phyloP scores from a whole-genome alignment of 2,113 vertebrate genomes.

The Eubucco bourcierii region DNA sequence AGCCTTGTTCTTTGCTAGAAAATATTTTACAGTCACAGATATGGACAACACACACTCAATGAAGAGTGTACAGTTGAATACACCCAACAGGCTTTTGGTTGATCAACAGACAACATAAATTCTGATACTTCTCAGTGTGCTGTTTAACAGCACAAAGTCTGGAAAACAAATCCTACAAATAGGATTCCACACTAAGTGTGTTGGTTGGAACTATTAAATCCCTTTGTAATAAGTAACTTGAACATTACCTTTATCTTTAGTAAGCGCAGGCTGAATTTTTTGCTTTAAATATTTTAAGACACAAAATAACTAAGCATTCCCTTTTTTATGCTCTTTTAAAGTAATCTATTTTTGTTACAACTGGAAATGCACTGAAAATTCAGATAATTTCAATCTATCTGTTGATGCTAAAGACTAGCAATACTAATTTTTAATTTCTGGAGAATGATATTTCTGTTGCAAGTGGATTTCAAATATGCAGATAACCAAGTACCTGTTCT shows the following conservation, averaged over 20 bases:
- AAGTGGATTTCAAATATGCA: not conserved
- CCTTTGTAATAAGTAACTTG: not conserved
- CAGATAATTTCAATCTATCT: not conserved
- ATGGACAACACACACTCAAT: not conserved
- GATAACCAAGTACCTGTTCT: not conserved
- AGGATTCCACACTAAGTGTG: not conserved
- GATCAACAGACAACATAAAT: not conserved
- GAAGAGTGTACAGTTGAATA: not conserved
- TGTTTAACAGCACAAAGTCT: no score
- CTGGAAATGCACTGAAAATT: conserved; percentile 14
- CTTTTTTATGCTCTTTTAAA: not conserved
- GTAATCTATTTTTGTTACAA: not conserved
- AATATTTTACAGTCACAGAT: not conserved
- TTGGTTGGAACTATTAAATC: not conserved
- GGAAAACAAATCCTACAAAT: not conserved
- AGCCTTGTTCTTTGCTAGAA: not conserved
- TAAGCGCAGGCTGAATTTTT: not conserved
- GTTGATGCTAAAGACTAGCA: not conserved
- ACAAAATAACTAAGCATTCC: not conserved
- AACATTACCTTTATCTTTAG: not conserved
- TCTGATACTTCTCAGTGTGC: no score
- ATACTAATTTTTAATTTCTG: conserved; percentile 32
- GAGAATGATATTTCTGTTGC: not conserved
- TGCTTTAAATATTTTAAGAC: not conserved
- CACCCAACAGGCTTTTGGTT: not conserved